phyloP scores from a whole-genome alignment of 1,140 invertebrate genomes.

The Zaprionus vittiger region DNA sequence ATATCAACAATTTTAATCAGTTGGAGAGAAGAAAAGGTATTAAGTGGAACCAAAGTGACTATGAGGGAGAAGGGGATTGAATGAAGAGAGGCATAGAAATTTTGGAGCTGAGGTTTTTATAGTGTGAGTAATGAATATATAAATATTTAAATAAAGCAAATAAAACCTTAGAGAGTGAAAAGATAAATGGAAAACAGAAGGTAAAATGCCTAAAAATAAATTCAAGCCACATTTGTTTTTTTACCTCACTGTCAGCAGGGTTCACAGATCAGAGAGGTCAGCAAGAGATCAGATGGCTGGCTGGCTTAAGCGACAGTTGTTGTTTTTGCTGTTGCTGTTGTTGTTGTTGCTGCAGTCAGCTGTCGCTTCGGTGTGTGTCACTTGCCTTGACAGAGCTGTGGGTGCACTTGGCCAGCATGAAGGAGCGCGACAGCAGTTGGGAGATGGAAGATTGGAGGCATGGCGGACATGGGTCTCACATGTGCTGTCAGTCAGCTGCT shows the following conservation, averaged over 20 bases:
- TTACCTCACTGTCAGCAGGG: not conserved
- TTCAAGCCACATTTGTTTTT: not conserved
- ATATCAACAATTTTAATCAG: not conserved
- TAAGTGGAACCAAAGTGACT: not conserved
- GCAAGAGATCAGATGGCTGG: not conserved
- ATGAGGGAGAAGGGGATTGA: too few species aligned
- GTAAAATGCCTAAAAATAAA: not conserved
- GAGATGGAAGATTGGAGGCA: not conserved
- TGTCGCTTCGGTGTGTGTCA: slow-evolving; percentile 35
- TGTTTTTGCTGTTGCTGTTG: not conserved
- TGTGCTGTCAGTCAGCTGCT: slow-evolving; percentile 51
- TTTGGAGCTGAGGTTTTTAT: too few species aligned
- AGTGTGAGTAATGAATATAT: too few species aligned
- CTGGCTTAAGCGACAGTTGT: slow-evolving; percentile 1
- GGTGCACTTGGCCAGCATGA: slow-evolving; percentile 27
- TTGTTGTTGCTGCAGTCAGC: slow-evolving; percentile 30
- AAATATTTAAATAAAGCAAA: too few species aligned
- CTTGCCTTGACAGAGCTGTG: slow-evolving; percentile 36
- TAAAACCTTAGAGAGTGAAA: not conserved
- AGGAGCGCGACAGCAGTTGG: slow-evolving; percentile 17
- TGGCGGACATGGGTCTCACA: slow-evolving; percentile 39
- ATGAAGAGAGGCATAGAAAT: too few species aligned
- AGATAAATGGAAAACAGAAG: not conserved
- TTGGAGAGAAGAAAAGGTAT: not conserved
- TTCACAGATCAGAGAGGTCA: slow-evolving; percentile 3